Percentiles rank a stretch among this genome's conserved stretches.
Evolutionary conservation across 37 sponge, comb jelly and placozoan species (phyloP).

Genomic region (Tethya wilhelma): DNA sequence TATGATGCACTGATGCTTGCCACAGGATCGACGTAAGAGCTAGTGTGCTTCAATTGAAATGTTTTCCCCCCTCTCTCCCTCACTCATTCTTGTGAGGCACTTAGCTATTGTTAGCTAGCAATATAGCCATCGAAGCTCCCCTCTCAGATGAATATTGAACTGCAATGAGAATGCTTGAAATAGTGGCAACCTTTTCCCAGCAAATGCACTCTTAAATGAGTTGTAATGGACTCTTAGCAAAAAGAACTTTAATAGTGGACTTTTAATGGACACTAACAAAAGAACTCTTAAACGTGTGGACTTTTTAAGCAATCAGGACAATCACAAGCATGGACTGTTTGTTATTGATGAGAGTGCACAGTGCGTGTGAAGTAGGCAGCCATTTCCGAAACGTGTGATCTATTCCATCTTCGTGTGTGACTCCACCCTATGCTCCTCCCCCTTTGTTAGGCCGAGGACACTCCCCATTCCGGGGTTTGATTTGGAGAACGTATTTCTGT

Average conservation of each 20-base stretch:
- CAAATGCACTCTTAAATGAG: neutral
- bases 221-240: too few relatives aligned
- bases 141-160: slow-evolving; percentile 1
- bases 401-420: neutral
- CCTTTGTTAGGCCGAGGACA: slow-evolving; percentile 45
- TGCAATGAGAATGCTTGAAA: slow-evolving; percentile 1
- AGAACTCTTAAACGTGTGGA: too few relatives aligned
- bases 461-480: slow-evolving; percentile 79
- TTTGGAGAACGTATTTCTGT: slow-evolving; percentile 65
- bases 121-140: neutral
- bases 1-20: slow-evolving; percentile 85
- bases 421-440: neutral
- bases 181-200: slow-evolving; percentile 8
- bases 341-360: too few relatives aligned
- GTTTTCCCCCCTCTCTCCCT: neutral
- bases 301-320: too few relatives aligned
- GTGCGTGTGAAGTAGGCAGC: too few relatives aligned
- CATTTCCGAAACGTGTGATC: neutral
- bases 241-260: too few relatives aligned
- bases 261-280: too few relatives aligned
- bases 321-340: too few relatives aligned
- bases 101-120: neutral
- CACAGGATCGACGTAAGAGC: slow-evolving; percentile 79
- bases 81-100: neutral
- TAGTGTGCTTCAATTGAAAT: neutral